These are phyloP conservation scores for Keiferia lycopersicella DNA, from an alignment of 2,888 invertebrate species.

Conservation along the genomic window DNA sequence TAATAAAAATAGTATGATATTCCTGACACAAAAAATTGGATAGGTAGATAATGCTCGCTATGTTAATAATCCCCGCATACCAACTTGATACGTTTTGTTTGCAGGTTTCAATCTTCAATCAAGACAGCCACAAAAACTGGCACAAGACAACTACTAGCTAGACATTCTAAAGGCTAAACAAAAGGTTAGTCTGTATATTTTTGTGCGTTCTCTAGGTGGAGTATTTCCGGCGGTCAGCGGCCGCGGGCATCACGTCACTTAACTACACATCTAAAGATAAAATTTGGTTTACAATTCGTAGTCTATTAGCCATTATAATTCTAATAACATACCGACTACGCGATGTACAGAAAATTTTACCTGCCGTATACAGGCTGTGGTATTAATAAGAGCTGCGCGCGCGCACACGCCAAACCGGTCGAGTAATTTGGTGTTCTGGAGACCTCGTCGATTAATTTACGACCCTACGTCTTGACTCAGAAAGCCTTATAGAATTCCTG, in stretches of 20 bases:
- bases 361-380: too few relatives aligned
- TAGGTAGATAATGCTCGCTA: too few relatives aligned
- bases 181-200: conserved; percentile 4
- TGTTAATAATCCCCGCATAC: too few relatives aligned
- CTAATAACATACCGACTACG: too few relatives aligned
- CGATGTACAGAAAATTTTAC: too few relatives aligned
- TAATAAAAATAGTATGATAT: too few relatives aligned
- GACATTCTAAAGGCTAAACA: conserved; percentile 1
- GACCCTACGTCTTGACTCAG: conserved; percentile 27
- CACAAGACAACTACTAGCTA: conserved; percentile 7
- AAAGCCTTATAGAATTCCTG: neutral
- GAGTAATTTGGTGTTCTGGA: conserved; percentile 58
- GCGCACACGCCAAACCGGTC: conserved; percentile 76
- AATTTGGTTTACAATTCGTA: too few relatives aligned
- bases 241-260: conserved; percentile 43
- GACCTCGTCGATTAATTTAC: conserved; percentile 67
- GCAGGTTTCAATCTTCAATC: neutral
- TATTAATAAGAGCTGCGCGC: conserved; percentile 25
- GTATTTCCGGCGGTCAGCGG: conserved; percentile 41
- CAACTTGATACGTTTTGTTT: too few relatives aligned
- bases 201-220: conserved; percentile 23
- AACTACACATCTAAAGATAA: too few relatives aligned
- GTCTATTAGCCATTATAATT: too few relatives aligned
- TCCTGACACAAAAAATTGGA: too few relatives aligned
- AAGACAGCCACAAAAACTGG: conserved; percentile 1